phyloP scores from a whole-genome alignment of 2,113 vertebrate genomes.

The Nematolebias whitei region DNA sequence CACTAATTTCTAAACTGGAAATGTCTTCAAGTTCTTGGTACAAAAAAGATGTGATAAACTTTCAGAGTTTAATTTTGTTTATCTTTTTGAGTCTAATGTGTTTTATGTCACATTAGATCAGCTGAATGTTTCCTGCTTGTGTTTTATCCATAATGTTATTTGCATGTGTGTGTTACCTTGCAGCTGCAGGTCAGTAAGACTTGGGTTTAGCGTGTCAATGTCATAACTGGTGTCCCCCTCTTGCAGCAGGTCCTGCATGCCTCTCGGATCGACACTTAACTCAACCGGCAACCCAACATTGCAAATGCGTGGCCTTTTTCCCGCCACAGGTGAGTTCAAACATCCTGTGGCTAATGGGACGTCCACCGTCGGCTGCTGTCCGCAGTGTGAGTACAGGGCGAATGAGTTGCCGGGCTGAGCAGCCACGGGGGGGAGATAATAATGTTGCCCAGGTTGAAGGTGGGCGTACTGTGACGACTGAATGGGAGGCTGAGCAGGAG shows the following conservation, averaged over 20 bases:
- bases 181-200: conserved; percentile 93
- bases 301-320: conserved; percentile 83
- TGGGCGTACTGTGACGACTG: conserved; percentile 64
- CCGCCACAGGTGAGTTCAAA: conserved; percentile 80
- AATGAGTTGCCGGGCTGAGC: conserved; percentile 73
- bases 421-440: conserved; percentile 40
- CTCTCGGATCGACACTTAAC: conserved; percentile 71
- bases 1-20: too few species aligned
- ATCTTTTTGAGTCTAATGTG: too few species aligned
- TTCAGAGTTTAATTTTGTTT: too few species aligned
- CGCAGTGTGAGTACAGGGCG: conserved; percentile 71
- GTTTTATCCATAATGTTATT: background rate
- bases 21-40: too few species aligned
- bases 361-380: conserved; percentile 73
- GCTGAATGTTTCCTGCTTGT: too few species aligned
- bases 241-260: conserved; percentile 84
- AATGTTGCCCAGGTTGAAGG: conserved; percentile 50
- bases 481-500: conserved; percentile 59
- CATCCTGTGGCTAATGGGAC: conserved; percentile 59
- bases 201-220: conserved; percentile 91
- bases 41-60: too few species aligned
- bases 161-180: conserved; percentile 72
- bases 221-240: conserved; percentile 88
- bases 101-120: too few species aligned
- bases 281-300: conserved; percentile 75